These are phyloP conservation scores for Montipora capitata DNA, from an alignment of 92 coral and sea anemone species.

Conservation along the genomic window DNA sequence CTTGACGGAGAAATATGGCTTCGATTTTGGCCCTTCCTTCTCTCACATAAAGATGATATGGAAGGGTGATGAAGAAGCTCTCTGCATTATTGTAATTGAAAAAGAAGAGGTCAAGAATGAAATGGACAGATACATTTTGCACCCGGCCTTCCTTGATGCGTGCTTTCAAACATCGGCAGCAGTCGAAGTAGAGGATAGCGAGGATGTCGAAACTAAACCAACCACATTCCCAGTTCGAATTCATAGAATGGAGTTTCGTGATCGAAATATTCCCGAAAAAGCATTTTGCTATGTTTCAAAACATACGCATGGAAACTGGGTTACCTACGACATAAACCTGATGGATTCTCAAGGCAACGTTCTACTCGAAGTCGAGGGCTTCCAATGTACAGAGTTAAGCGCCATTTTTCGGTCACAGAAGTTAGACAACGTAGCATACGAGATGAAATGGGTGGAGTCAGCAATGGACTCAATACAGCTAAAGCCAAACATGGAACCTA, in stretches of 20 bases:
- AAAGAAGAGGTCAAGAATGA: constrained; percentile 15
- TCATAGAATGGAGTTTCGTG: constrained; percentile 21
- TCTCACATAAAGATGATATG: constrained; percentile 74
- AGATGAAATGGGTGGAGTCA: constrained; percentile 56
- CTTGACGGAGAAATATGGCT: constrained; percentile 71
- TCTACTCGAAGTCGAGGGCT: constrained; percentile 56
- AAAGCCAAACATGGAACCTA: constrained; percentile 9
- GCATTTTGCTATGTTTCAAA: constrained; percentile 62
- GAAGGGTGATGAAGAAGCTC: constrained; percentile 59
- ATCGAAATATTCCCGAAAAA: constrained; percentile 40
- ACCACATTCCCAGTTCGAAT: constrained; percentile 42
- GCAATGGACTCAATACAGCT: background rate
- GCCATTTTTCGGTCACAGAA: constrained; percentile 37
- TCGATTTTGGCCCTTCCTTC: constrained; percentile 79
- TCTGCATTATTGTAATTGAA: constrained; percentile 74
- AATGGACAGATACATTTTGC: constrained; percentile 67
- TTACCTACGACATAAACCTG: constrained; percentile 59
- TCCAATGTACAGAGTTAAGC: constrained; percentile 51
- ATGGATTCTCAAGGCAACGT: constrained; percentile 55
- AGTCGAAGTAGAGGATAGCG: background rate
- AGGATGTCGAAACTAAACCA: background rate
- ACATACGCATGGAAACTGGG: constrained; percentile 21
- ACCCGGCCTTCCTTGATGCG: constrained; percentile 81
- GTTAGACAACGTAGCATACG: constrained; percentile 53
- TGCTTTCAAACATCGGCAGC: constrained; percentile 69